phyloP scores from a whole-genome alignment of 2,888 invertebrate genomes.

The Drosophila crucigera region DNA sequence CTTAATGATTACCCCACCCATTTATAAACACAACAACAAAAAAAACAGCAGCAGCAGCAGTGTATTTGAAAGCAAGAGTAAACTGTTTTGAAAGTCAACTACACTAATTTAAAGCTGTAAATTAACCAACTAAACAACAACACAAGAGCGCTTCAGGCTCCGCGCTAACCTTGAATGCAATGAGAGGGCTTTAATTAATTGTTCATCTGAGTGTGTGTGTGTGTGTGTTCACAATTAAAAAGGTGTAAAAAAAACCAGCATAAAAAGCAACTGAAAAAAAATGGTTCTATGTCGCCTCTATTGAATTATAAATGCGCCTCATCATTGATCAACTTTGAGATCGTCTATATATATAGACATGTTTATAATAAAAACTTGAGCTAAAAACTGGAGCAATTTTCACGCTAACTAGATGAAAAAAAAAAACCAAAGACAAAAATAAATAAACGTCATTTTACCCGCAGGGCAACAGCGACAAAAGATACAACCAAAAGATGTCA shows the following conservation, averaged over 20 bases:
- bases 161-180: slow-evolving; percentile 74
- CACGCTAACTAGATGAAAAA: slow-evolving; percentile 60
- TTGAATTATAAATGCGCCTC: slow-evolving; percentile 55
- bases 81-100: slow-evolving; percentile 80
- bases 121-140: slow-evolving; percentile 74
- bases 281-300: slow-evolving; percentile 53
- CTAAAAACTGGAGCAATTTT: slow-evolving; percentile 74
- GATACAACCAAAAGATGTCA: neutral
- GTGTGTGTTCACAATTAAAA: slow-evolving; percentile 61
- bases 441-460: slow-evolving; percentile 62
- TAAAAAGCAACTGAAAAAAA: slow-evolving; percentile 20
- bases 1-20: slow-evolving; percentile 77
- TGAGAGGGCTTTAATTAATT: slow-evolving; percentile 80
- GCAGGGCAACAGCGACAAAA: slow-evolving; percentile 42
- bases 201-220: slow-evolving; percentile 23
- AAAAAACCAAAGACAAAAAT: slow-evolving; percentile 31
- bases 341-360: neutral
- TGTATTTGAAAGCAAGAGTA: slow-evolving; percentile 74
- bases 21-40: slow-evolving; percentile 21
- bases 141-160: slow-evolving; percentile 57
- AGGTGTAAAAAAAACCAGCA: slow-evolving; percentile 60
- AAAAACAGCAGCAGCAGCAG: slow-evolving; percentile 19
- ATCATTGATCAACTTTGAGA: slow-evolving; percentile 45
- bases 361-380: slow-evolving; percentile 13
- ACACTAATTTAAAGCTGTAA: slow-evolving; percentile 81